Percentiles rank a stretch among this genome's conserved stretches.
These are phyloP conservation scores for Oegoconia quadripuncta DNA, from an alignment of 2,888 invertebrate genomes.

Conservation along the genomic window DNA sequence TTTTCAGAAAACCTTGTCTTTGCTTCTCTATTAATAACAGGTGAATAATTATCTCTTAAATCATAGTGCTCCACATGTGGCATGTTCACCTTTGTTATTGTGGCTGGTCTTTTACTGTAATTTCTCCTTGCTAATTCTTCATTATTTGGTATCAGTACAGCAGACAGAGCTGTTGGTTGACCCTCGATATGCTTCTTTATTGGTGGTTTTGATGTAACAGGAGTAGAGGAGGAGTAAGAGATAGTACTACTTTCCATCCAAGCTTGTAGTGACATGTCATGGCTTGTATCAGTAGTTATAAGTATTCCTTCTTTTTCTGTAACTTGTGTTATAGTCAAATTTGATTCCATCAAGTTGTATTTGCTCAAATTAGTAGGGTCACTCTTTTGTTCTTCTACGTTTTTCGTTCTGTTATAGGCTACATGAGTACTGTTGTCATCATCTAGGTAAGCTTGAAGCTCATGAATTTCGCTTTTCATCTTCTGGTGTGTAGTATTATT, in stretches of 20 bases:
- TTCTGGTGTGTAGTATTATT: constrained; percentile 59
- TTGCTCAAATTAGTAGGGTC: constrained; percentile 58
- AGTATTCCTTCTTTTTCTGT: constrained; percentile 66
- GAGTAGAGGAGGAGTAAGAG: constrained; percentile 39
- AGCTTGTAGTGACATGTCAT: constrained; percentile 63
- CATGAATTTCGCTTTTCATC: constrained; percentile 67
- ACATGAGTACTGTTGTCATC: constrained; percentile 63
- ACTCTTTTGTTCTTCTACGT: constrained; percentile 61
- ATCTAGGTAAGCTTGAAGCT: constrained; percentile 59
- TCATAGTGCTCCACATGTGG: constrained; percentile 58
- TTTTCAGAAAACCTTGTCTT: constrained; percentile 63
- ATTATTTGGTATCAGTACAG: constrained; percentile 80
- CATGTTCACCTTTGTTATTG: constrained; percentile 65
- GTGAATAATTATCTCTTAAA: constrained; percentile 50
- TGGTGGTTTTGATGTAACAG: constrained; percentile 46
- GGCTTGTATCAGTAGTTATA: constrained; percentile 67
- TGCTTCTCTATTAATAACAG: constrained; percentile 60
- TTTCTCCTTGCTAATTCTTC: constrained; percentile 51
- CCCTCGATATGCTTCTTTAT: constrained; percentile 53
- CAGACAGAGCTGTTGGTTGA: constrained; percentile 78
- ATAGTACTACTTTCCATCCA: constrained; percentile 64
- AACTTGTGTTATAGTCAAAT: constrained; percentile 62
- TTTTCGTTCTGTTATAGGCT: constrained; percentile 67
- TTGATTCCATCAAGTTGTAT: constrained; percentile 69
- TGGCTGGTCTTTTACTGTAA: constrained; percentile 58